Evolutionary conservation across 2,113 vertebrate genomes (phyloP).

Genomic region (Melanostigma gelatinosum): DNA sequence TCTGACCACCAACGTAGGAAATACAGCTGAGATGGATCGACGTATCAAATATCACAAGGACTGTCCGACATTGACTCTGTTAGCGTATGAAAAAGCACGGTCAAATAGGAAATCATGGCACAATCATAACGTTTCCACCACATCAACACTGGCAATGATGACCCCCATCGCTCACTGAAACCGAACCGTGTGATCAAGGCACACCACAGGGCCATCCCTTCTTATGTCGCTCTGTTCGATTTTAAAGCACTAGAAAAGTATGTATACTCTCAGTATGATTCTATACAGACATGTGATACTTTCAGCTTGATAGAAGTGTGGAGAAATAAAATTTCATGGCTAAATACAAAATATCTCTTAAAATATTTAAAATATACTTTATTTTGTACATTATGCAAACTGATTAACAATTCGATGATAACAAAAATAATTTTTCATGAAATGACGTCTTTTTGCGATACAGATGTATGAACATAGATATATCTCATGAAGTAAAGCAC

Average conservation of each 20-base stretch:
- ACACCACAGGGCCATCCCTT: constrained; percentile 70
- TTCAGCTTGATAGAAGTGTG: constrained; percentile 75
- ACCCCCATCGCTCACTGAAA: constrained; percentile 64
- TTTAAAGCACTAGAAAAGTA: constrained; percentile 83
- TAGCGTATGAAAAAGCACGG: constrained; percentile 74
- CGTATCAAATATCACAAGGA: constrained; percentile 68
- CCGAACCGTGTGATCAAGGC: constrained; percentile 73
- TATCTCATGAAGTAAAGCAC: constrained; percentile 72
- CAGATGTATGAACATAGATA: constrained; percentile 74
- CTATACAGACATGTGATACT: constrained; percentile 79
- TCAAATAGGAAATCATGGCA: constrained; percentile 73
- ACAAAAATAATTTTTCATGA: constrained; percentile 84
- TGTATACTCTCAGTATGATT: constrained; percentile 75
- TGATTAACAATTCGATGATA: constrained; percentile 83
- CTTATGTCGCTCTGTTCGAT: constrained; percentile 47
- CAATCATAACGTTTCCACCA: constrained; percentile 68
- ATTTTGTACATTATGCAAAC: constrained; percentile 86
- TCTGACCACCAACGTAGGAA: constrained; percentile 66
- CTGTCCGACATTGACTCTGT: constrained; percentile 59
- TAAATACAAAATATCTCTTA: constrained; percentile 88
- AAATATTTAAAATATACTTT: constrained; percentile 88
- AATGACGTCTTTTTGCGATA: constrained; percentile 75
- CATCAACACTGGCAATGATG: constrained; percentile 51
- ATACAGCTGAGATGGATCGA: constrained; percentile 59
- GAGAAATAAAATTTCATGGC: constrained; percentile 83